Evolutionary conservation across 2,888 invertebrate species (phyloP).

Genomic region (Catocala fraxini): DNA sequence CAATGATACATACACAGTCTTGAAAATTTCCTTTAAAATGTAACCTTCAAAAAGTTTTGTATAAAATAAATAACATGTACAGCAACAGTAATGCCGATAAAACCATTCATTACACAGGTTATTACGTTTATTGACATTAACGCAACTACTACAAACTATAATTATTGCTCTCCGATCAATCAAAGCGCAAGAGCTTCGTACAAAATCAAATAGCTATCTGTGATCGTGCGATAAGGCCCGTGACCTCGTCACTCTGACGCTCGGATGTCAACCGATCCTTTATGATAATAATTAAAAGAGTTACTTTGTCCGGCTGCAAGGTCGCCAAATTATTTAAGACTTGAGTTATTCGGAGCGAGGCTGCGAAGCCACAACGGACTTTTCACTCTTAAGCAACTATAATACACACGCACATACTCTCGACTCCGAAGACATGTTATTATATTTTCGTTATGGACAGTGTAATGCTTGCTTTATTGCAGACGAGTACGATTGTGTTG

Average conservation of each 20-base stretch:
- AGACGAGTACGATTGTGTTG: conserved; percentile 44
- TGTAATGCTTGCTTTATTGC: conserved; percentile 59
- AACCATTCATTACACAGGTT: conserved; percentile 44
- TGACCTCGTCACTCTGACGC: conserved; percentile 65
- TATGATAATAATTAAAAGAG: conserved; percentile 80
- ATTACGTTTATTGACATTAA: conserved; percentile 39
- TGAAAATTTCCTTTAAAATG: too few species aligned
- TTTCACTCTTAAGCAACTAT: conserved; percentile 72
- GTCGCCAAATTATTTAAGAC: conserved; percentile 79
- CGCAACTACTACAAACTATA: conserved; percentile 37
- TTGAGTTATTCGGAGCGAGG: conserved; percentile 82
- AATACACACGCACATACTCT: conserved; percentile 59
- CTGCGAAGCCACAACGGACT: conserved; percentile 57
- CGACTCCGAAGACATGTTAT: conserved; percentile 67
- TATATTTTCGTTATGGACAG: conserved; percentile 80
- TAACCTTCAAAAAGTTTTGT: not conserved
- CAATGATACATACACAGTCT: too few species aligned
- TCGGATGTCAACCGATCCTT: conserved; percentile 78
- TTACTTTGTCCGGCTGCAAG: conserved; percentile 73
- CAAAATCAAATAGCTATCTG: conserved; percentile 37
- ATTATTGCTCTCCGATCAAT: conserved; percentile 37
- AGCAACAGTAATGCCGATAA: conserved; percentile 17
- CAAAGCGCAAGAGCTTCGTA: conserved; percentile 31
- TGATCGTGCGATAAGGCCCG: conserved; percentile 44
- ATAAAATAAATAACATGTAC: not conserved